Evolutionary conservation across 1,140 invertebrate genomes (phyloP).

Genomic region (Drosophila tsacasi): DNA sequence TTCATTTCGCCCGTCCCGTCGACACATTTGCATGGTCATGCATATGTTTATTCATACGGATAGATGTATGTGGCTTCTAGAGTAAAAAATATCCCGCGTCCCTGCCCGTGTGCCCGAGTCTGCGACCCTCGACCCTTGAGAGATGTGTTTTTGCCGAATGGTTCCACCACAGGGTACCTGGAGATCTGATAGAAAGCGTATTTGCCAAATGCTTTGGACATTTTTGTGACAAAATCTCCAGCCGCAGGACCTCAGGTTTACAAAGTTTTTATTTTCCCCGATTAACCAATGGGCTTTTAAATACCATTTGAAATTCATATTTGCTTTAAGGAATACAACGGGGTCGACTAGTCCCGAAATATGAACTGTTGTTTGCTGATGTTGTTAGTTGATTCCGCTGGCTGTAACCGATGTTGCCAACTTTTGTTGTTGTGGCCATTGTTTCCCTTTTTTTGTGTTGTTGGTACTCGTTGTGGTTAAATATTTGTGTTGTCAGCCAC

Average conservation of each 20-base stretch:
- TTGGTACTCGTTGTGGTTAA: slow-evolving; percentile 54
- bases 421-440: slow-evolving; percentile 17
- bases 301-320: not conserved
- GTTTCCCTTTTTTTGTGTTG: slow-evolving; percentile 37
- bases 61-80: slow-evolving; percentile 2
- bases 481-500: slow-evolving; percentile 60
- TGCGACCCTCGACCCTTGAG: slow-evolving; percentile 53
- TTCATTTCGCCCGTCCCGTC: slow-evolving; percentile 55
- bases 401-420: slow-evolving; percentile 38
- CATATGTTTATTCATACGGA: slow-evolving; percentile 39
- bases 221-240: not conserved
- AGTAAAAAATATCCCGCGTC: slow-evolving; percentile 7
- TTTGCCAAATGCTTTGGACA: not conserved
- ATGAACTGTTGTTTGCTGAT: slow-evolving; percentile 19
- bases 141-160: slow-evolving; percentile 34
- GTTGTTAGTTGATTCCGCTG: slow-evolving; percentile 30
- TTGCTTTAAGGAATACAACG: not conserved
- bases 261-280: not conserved
- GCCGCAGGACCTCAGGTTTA: not conserved
- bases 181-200: not conserved
- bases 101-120: slow-evolving; percentile 24
- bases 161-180: slow-evolving; percentile 7
- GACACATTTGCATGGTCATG: slow-evolving; percentile 65
- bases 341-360: slow-evolving; percentile 6
- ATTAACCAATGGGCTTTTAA: not conserved